phyloP scores from a whole-genome alignment of 2,888 invertebrate genomes.

The Eilema depressum region DNA sequence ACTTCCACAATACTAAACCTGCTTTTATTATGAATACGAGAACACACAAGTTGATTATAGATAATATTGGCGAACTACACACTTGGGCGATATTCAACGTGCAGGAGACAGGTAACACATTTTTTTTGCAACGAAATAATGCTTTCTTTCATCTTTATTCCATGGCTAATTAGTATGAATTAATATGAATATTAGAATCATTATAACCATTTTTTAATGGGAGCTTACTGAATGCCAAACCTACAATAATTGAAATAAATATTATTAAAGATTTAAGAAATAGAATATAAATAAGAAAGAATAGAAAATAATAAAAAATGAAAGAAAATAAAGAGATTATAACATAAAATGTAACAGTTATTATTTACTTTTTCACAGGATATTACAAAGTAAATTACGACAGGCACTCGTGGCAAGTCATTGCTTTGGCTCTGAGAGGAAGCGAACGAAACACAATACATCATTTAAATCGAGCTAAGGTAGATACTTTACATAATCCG shows the following conservation, averaged over 20 bases:
- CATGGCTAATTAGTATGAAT: not conserved
- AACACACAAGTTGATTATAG: constrained; percentile 56
- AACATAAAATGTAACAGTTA: too few species aligned
- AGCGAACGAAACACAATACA: constrained; percentile 85
- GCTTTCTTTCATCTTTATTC: not conserved
- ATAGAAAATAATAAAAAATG: too few species aligned
- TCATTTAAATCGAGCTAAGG: constrained; percentile 91
- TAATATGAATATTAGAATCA: not conserved
- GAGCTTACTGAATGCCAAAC: too few species aligned
- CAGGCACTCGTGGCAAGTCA: constrained; percentile 80
- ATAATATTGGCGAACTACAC: constrained; percentile 55
- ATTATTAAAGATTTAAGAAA: too few species aligned
- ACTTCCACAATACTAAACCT: constrained; percentile 73
- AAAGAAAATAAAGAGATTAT: too few species aligned
- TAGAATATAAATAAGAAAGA: too few species aligned
- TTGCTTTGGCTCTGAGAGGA: constrained; percentile 76
- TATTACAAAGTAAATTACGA: constrained; percentile 90
- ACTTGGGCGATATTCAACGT: constrained; percentile 88
- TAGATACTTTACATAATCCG: constrained; percentile 52
- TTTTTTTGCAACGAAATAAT: not conserved
- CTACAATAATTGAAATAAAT: too few species aligned
- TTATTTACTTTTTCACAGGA: constrained; percentile 71
- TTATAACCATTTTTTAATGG: too few species aligned
- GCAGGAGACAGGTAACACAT: constrained; percentile 84
- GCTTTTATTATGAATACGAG: constrained; percentile 69